A percentile compares a stretch with the other conserved stretches of the same genome.
Conservation (phyloP, 2,888 invertebrate species). For the Lasioglossum pauxillum region DNA sequence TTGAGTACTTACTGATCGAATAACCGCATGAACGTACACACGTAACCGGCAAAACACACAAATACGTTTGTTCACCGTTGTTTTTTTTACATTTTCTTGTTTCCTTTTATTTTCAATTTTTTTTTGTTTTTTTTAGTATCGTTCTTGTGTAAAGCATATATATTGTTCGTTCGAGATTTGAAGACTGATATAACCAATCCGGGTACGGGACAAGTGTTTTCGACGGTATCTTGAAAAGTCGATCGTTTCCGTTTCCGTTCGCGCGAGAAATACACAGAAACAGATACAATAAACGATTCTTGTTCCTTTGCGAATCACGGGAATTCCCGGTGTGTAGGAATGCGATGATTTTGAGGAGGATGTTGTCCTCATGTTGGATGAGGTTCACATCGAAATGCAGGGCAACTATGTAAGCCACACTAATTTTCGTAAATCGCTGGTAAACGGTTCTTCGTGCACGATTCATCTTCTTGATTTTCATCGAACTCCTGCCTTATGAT, state of each 20-base stretch:
- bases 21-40: constrained; percentile 79
- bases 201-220: not conserved
- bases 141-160: constrained; percentile 70
- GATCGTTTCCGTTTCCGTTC: not conserved
- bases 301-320: constrained; percentile 53
- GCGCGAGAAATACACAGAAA: not conserved
- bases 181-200: constrained; percentile 14
- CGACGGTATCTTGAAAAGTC: not conserved
- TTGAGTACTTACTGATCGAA: constrained; percentile 63
- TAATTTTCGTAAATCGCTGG: constrained; percentile 39
- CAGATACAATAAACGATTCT: constrained; percentile 18
- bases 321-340: constrained; percentile 77
- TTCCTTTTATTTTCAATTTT: not conserved
- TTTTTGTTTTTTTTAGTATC: not conserved
- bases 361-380: constrained; percentile 80
- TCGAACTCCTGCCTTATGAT: not conserved
- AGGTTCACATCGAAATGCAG: constrained; percentile 81
- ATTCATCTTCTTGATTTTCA: not conserved
- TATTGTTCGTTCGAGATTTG: constrained; percentile 75
- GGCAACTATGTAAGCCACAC: constrained; percentile 82
- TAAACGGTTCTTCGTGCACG: constrained; percentile 65
- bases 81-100: not conserved
- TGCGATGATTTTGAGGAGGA: constrained; percentile 82
- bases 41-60: not conserved
- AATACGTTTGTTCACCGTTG: not conserved